Base-by-base conservation (phyloP, 2,797 vertebrate genomes). In the Diplodus puntazzo region DNA sequence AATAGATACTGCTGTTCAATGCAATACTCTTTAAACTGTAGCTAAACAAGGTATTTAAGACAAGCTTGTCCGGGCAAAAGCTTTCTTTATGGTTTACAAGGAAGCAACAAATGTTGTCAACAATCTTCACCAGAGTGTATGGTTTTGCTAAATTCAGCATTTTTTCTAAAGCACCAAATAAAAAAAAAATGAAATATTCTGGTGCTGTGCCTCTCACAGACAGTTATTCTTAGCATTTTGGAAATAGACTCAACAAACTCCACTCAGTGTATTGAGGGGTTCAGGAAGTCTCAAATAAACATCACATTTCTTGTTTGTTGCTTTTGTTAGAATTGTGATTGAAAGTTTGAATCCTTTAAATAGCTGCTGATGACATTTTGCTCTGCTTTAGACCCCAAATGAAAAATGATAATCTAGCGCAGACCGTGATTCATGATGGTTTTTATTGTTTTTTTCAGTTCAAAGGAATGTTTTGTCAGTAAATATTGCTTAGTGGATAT, bases 1-100 rank as follows among this genome's bases (percentile, higher is more conserved):
- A 69, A 65, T 39, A 52, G n/a, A 11, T 34, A 34, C 48, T 27
- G 43, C 42, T 75, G 77, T 71, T 72, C 66, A 68, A 64, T 61
- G 58, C 69, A 82, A 68, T 80, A 60, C 57, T 89, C 67, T 85
- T 62, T 80, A 71, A 87, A 77, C 69, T 75, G 77, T 86, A 87
- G 82, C 72, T 71, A 67, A 79, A 48, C 30, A 76, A 52, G 27
- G 59, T 30, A 67, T 83, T 78, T 79, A 68, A 87, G 77, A 75
- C 49, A 74, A 16, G 21, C 42, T 53, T 88, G 83, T 87, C 85
- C 87, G 58, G 67, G 65, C 50, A 52, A 79, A 74, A n/a, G 20
- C 39, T 67, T 73, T 76, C 25, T 60, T 68, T 23, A 18, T 65
- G 34, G 77, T 82, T 77, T 83, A 70, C 48, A 80, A 43, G 27